Evolutionary conservation across 2,888 invertebrate genomes (phyloP).

Genomic region (Portevinia maculata): DNA sequence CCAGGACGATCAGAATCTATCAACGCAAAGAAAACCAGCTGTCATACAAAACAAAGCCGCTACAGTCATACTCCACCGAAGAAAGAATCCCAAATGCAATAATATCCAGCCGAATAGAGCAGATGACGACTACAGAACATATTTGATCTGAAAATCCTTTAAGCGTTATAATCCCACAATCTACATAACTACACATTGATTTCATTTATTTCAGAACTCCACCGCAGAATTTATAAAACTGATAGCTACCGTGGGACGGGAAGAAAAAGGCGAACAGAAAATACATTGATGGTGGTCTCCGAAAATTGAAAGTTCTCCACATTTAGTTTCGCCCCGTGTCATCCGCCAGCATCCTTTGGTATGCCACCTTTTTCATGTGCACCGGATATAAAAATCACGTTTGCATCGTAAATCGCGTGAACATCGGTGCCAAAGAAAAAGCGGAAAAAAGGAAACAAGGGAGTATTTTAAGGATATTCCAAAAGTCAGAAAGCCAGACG

Average conservation of each 20-base stretch:
- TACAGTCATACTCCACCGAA: slow-evolving; percentile 6
- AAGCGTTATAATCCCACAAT: slow-evolving; percentile 34
- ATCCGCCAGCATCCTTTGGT: not conserved
- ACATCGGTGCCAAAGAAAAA: slow-evolving; percentile 46
- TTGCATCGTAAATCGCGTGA: slow-evolving; percentile 76
- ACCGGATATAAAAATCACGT: slow-evolving; percentile 75
- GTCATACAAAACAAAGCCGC: slow-evolving; percentile 48
- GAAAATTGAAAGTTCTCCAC: slow-evolving; percentile 67
- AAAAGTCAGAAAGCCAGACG: slow-evolving; percentile 45
- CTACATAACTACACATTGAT: not conserved
- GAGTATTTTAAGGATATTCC: slow-evolving; percentile 46
- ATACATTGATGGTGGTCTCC: slow-evolving; percentile 28
- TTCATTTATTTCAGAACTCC: slow-evolving; percentile 55
- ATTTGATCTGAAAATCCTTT: slow-evolving; percentile 64
- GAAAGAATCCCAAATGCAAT: slow-evolving; percentile 52
- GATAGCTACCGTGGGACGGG: slow-evolving; percentile 13
- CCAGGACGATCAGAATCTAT: slow-evolving; percentile 62
- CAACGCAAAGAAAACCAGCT: slow-evolving; percentile 58
- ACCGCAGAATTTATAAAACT: slow-evolving; percentile 67
- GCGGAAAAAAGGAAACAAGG: slow-evolving; percentile 1
- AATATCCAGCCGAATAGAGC: slow-evolving; percentile 64
- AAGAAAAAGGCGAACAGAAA: not conserved
- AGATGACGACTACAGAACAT: slow-evolving; percentile 63
- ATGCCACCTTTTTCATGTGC: slow-evolving; percentile 46
- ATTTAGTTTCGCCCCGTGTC: slow-evolving; percentile 2